Percentiles rank a stretch among this genome's conserved stretches.
phyloP scores from a whole-genome alignment of 2,888 invertebrate species.

The Gonocerus acuteangulatus region DNA sequence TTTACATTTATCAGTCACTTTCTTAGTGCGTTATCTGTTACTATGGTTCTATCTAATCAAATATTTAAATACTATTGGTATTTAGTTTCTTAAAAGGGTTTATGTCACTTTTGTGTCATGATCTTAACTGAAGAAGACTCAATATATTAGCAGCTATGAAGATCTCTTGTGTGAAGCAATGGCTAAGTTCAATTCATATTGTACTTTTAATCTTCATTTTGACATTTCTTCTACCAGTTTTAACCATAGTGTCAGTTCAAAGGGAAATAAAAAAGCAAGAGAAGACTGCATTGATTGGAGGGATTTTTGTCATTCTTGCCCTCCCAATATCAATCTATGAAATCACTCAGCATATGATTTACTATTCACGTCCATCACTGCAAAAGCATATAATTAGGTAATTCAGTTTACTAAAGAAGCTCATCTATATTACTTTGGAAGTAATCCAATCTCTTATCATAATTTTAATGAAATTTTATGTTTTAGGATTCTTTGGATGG shows the following conservation, averaged over 20 bases:
- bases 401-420: conserved; percentile 27
- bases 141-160: neutral
- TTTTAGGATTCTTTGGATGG: conserved; percentile 90
- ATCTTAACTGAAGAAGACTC: too few species aligned
- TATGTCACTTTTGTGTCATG: too few species aligned
- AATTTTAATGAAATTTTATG: conserved; percentile 20
- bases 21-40: neutral
- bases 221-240: conserved; percentile 30
- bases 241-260: conserved; percentile 33
- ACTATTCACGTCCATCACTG: conserved; percentile 83
- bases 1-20: neutral
- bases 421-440: neutral
- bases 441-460: neutral
- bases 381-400: conserved; percentile 91
- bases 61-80: neutral
- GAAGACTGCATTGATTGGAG: conserved; percentile 61
- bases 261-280: conserved; percentile 34
- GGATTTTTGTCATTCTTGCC: conserved; percentile 83
- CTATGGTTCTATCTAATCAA: neutral
- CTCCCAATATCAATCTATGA: conserved; percentile 91
- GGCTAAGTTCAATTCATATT: conserved; percentile 17
- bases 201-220: conserved; percentile 27
- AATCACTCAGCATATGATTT: conserved; percentile 86
- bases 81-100: neutral
- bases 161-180: conserved; percentile 2